Base-by-base conservation (phyloP, 2,888 invertebrate species). In the Acronicta aceris region DNA sequence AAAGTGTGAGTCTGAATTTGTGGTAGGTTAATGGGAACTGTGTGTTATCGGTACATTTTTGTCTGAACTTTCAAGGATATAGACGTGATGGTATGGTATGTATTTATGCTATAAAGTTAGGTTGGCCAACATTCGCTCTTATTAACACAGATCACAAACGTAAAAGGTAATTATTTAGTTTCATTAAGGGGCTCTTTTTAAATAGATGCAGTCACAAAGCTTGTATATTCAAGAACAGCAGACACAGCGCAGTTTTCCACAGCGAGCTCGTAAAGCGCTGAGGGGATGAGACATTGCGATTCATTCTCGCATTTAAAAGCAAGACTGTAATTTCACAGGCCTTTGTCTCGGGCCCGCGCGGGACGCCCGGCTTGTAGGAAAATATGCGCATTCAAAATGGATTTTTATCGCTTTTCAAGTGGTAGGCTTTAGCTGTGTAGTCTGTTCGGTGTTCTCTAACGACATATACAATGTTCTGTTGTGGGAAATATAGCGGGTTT, bases 221-320 rank as follows among this genome's bases (percentile, higher is more conserved):
- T 71, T 79, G 83, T 84, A 80, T 87, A 87, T 85, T 85, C 81
- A 86, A 83, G 81, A 85, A 85, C 79, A 83, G 78, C 68, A 65
- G 57, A 63, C 76, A 79, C 79, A 78, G 81, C 77, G 81, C 76
- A 79, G 79, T 83, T 83, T 85, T 83, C 81, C 85, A 85, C 85
- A 84, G 81, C 83, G 79, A 83, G 84, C 82, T 82, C 82, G 89
- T 88, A 89, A 89, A 89, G 92, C 92, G 92, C 91, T 92, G 92
- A 92, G 87, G 88, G 89, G 87, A 90, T 85, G 91, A 91, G 92
- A 92, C 93, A 90, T 88, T 88, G 91, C 89, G 89, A 92, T 91
- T 93, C 93, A 93, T 92, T 91, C 92, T 85, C 90, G 91, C 91
- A 91, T 92, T 93, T 93, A 92, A 93, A 94, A 94, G 92, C 90